phyloP scores from a whole-genome alignment of 2,113 vertebrate species.

The Urocynchramus pylzowi region DNA sequence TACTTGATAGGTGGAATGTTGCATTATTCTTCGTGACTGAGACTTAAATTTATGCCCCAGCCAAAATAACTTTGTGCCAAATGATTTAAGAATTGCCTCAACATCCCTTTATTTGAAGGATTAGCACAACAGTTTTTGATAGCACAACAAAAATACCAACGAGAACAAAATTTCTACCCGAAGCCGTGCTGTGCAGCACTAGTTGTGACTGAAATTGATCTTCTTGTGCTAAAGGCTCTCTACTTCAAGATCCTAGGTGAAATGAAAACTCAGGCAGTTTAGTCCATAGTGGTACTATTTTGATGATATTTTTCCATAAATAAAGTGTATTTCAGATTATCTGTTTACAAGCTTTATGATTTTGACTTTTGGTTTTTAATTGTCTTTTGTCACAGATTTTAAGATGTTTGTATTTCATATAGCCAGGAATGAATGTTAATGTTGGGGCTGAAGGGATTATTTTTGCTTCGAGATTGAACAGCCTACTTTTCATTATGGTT shows the following conservation, averaged over 20 bases:
- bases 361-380: constrained; percentile 79
- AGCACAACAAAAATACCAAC: constrained; percentile 78
- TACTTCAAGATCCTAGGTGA: constrained; percentile 76
- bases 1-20: constrained; percentile 67
- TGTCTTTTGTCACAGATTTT: constrained; percentile 78
- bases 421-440: constrained; percentile 67
- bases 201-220: constrained; percentile 73
- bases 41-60: constrained; percentile 78
- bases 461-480: constrained; percentile 67
- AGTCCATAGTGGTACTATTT: constrained; percentile 89
- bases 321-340: constrained; percentile 83
- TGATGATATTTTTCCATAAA: constrained; percentile 86
- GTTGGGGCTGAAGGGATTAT: constrained; percentile 57
- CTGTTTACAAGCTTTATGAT: constrained; percentile 86
- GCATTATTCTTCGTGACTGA: constrained; percentile 73
- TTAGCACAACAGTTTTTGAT: constrained; percentile 79
- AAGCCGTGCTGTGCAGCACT: constrained; percentile 63
- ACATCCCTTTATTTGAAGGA: constrained; percentile 72
- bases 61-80: constrained; percentile 95
- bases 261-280: constrained; percentile 82
- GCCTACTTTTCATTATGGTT: constrained; percentile 60
- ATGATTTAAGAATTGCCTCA: constrained; percentile 82
- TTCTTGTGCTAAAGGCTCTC: constrained; percentile 80
- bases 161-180: constrained; percentile 59
- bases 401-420: constrained; percentile 75